A percentile compares a stretch with the other conserved stretches of the same genome.
These are phyloP conservation scores for Oscheius myriophilus DNA, from an alignment of 2,888 invertebrate genomes.

Conservation along the genomic window DNA sequence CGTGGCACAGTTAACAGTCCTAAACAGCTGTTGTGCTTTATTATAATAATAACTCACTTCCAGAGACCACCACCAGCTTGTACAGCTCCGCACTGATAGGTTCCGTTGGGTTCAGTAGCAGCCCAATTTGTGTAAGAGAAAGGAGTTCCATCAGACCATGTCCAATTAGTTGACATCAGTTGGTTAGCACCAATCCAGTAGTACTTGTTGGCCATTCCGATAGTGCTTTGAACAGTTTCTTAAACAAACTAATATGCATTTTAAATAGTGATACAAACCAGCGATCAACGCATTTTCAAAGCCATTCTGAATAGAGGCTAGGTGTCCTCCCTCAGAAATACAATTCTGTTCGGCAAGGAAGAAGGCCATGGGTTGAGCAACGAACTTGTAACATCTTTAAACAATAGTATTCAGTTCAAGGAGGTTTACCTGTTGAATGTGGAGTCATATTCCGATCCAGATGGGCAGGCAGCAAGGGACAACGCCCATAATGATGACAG, in stretches of 20 bases:
- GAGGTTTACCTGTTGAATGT: constrained; percentile 11
- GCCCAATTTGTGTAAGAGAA: constrained; percentile 22
- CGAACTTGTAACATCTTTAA: constrained; percentile 25
- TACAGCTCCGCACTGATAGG: constrained; percentile 10
- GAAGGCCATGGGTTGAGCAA: constrained; percentile 17
- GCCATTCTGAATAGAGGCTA: constrained; percentile 28
- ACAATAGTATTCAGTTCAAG: background rate
- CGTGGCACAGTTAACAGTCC: constrained; percentile 7
- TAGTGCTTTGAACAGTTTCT: constrained; percentile 17
- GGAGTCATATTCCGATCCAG: constrained; percentile 16
- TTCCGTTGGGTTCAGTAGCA: constrained; percentile 13
- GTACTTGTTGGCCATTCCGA: constrained; percentile 2
- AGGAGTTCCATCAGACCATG: constrained; percentile 15
- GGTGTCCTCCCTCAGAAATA: constrained; percentile 20
- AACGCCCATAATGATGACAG: background rate
- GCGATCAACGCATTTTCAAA: constrained; percentile 28
- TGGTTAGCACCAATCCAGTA: constrained; percentile 28
- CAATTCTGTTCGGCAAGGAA: constrained; percentile 29
- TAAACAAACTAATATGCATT: background rate
- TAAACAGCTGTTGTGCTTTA: too few species aligned
- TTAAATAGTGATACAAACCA: background rate
- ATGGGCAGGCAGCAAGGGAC: constrained; percentile 8
- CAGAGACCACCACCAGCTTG: background rate
- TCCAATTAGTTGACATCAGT: constrained; percentile 27
- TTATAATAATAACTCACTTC: constrained; percentile 3